Base-by-base conservation (phyloP, 2,797 vertebrate species). In the Hyperoplus lanceolatus region DNA sequence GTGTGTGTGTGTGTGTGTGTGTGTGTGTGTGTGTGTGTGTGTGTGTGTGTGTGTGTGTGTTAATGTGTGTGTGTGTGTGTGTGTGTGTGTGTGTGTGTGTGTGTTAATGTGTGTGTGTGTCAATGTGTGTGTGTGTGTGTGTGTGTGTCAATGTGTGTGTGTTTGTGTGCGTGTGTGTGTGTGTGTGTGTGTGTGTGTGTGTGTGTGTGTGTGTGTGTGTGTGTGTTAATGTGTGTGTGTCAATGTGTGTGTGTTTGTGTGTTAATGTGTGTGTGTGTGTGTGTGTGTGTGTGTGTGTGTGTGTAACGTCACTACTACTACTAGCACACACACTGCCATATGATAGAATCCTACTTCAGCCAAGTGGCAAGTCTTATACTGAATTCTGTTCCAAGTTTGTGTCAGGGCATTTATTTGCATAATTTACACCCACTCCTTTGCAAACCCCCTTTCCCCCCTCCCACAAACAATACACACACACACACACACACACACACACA, bases 391-490 rank as follows among this genome's bases (percentile, higher is more conserved):
- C 91, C 90, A 91, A 94, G 90, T 93, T 92, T 92, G 81, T 91
- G 89, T 90, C 90, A 81, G 50, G 79, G 82, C 75, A 74, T 90
- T 81, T 85, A 93, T 95, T 94, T 94, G 92, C 92, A 95, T 95
- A 94, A 94, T 93, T 94, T 89, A 93, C 91, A 93, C 91, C 92
- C 90, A 90, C 92, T 90, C 84, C 43, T 80, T 63, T 3, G 49
- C 55, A 21, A 10, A 29, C 29, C 29, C 1, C 29, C 29, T 3
- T 3, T 29, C 29, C 43, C 65, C 55, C 38, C 59, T 18, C 42
- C n/a, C 1, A 6, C n/a, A 45, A 7, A 15, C 66, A 21, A 3
- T 50, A 16, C 16, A 36, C 21, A 15, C 21, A 21, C 21, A 4
- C 15, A 39, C 74, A 80, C 85, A 89, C 84, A 83, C 67, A 81